Conservation (phyloP, 2,888 invertebrate genomes). For the Cordilura impudica region DNA sequence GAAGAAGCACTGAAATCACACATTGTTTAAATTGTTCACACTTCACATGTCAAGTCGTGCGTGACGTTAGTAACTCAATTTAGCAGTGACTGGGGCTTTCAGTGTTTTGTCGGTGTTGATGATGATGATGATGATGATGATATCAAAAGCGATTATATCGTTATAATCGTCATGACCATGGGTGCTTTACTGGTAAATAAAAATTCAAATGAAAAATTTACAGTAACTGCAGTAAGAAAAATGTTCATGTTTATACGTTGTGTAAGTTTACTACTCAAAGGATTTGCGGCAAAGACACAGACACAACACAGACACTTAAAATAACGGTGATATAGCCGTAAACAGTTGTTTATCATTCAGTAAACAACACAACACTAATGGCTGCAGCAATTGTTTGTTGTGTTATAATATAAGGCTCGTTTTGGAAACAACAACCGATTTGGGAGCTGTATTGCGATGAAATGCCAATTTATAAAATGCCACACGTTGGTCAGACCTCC, state of each 20-base stretch:
- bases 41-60: conserved; percentile 61
- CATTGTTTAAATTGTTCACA: conserved; percentile 64
- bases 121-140: conserved; percentile 33
- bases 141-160: conserved; percentile 58
- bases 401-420: conserved; percentile 38
- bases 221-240: conserved; percentile 37
- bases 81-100: conserved; percentile 24
- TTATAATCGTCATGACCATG: conserved; percentile 34
- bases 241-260: conserved; percentile 35
- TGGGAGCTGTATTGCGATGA: conserved; percentile 68
- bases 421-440: conserved; percentile 67
- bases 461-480: conserved; percentile 68
- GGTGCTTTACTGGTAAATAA: conserved; percentile 6
- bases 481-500: conserved; percentile 63
- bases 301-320: neutral
- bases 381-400: conserved; percentile 40
- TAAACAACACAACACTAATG: conserved; percentile 50
- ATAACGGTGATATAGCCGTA: conserved; percentile 36
- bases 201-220: conserved; percentile 29
- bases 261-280: neutral
- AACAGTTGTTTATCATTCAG: conserved; percentile 59
- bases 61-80: conserved; percentile 38
- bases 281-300: neutral
- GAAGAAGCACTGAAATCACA: conserved; percentile 46
- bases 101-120: conserved; percentile 28